Base-by-base conservation (phyloP, 2,797 vertebrate species). In the Brachyalestes nurse region DNA sequence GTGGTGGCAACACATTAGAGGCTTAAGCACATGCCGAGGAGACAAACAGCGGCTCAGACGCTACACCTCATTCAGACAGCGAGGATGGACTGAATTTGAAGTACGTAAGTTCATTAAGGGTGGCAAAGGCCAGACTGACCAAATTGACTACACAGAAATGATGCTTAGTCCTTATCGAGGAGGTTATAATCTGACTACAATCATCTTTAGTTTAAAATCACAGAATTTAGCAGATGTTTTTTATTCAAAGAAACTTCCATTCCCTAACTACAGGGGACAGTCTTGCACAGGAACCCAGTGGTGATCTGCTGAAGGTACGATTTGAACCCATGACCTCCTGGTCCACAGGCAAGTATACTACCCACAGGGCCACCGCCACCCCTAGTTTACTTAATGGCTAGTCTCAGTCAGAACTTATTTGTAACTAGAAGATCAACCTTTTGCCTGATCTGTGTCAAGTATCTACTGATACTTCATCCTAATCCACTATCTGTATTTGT, bases 111-210 rank as follows among this genome's bases (percentile, higher is more conserved):
- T 90, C 75, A 92, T 92, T 89, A 90, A 83, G 79, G 77, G 85
- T 77, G 83, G 82, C 64, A 82, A 88, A 80, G 65, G n/a, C 88
- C 88, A 80, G 90, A 86, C 88, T 78, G 75, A 72, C 78, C 71
- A 80, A 57, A 83, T 75, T 67, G 69, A 74, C 49, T 71, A 58
- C 45, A 47, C 47, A 78, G 84, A 80, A 87, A 80, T 88, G 87
- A 86, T 86, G 82, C 85, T 88, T 82, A 74, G 25, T 85, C 83
- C 88, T 89, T 88, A 88, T 88, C 86, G 89, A 82, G 84, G 72
- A 86, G 82, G 84, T 83, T 75, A 84, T 92, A 92, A 92, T 92
- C 89, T 90, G 86, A 89, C 87, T 89, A 88, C 86, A 87, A 86
- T 85, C 78, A 74, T 72, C 25, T 88, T 34, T 34, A 34, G 34